These are phyloP conservation scores for Accipiter virgatus DNA, from an alignment of 2,113 vertebrate genomes.

Conservation along the genomic window DNA sequence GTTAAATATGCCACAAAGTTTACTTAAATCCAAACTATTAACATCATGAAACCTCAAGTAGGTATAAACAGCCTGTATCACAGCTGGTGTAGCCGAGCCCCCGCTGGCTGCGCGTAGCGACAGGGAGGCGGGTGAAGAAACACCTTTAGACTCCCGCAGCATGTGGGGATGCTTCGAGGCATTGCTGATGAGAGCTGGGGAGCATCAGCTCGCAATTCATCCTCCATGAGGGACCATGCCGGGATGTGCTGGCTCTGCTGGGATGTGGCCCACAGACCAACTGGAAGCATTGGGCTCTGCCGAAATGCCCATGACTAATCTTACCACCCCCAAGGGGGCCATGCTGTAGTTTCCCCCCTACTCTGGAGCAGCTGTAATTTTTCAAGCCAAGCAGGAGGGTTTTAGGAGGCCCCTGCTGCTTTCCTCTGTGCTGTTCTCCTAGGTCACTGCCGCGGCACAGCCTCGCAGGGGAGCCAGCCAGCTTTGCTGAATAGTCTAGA, in stretches of 20 bases:
- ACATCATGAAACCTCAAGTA: background rate
- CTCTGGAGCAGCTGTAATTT: background rate
- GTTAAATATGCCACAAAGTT: conserved; percentile 19
- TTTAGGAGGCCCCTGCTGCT: background rate
- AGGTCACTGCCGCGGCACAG: background rate
- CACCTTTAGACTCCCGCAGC: background rate
- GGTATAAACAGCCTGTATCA: background rate
- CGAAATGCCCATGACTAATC: background rate
- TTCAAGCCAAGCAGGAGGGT: background rate
- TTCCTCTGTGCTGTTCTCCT: background rate
- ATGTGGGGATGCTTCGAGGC: background rate
- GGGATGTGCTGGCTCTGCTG: background rate
- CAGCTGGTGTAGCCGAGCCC: background rate
- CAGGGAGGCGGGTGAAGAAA: background rate
- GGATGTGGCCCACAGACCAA: background rate
- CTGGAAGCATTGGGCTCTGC: background rate
- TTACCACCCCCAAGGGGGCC: background rate
- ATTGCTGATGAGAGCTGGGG: background rate
- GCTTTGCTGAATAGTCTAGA: background rate
- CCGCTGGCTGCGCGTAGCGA: fast-evolving
- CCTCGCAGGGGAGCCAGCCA: background rate
- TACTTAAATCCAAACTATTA: background rate
- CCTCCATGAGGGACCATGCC: fast-evolving
- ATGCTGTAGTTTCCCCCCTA: background rate
- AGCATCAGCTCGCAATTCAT: background rate